Evolutionary conservation across 2,888 invertebrate species (phyloP).

Genomic region (Pediacus dermestoides): DNA sequence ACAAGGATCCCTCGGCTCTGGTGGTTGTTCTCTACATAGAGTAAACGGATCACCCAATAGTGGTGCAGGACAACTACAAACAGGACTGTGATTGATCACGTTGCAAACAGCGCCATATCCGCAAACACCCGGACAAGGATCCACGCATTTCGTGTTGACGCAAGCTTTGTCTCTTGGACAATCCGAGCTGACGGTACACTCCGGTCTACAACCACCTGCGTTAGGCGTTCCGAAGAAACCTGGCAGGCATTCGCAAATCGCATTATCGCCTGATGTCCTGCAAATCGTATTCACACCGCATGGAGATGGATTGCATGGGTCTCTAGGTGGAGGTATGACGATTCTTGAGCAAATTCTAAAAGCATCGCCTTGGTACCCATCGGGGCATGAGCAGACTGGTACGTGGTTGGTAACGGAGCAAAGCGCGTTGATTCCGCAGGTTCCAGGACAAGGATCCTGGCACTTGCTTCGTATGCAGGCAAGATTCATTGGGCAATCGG

Average conservation of each 20-base stretch:
- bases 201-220: constrained; percentile 71
- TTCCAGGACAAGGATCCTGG: constrained; percentile 77
- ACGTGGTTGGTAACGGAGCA: constrained; percentile 70
- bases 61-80: constrained; percentile 73
- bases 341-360: constrained; percentile 51
- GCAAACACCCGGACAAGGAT: constrained; percentile 78
- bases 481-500: constrained; percentile 77
- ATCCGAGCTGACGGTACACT: constrained; percentile 79
- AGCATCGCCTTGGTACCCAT: constrained; percentile 54
- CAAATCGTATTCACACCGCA: constrained; percentile 79
- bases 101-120: constrained; percentile 74
- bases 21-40: constrained; percentile 55
- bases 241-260: constrained; percentile 71
- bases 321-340: constrained; percentile 39
- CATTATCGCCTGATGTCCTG: constrained; percentile 53
- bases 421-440: constrained; percentile 79
- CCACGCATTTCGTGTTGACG: constrained; percentile 72
- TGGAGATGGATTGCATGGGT: constrained; percentile 59
- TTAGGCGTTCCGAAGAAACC: constrained; percentile 72
- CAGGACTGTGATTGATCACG: constrained; percentile 79
- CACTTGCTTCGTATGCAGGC: constrained; percentile 82
- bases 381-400: constrained; percentile 59
- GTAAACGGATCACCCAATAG: constrained; percentile 79
- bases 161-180: constrained; percentile 74
- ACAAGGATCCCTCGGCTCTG: constrained; percentile 65